Evolutionary conservation across 1,140 invertebrate genomes (phyloP).

Genomic region (Penaeus indicus): DNA sequence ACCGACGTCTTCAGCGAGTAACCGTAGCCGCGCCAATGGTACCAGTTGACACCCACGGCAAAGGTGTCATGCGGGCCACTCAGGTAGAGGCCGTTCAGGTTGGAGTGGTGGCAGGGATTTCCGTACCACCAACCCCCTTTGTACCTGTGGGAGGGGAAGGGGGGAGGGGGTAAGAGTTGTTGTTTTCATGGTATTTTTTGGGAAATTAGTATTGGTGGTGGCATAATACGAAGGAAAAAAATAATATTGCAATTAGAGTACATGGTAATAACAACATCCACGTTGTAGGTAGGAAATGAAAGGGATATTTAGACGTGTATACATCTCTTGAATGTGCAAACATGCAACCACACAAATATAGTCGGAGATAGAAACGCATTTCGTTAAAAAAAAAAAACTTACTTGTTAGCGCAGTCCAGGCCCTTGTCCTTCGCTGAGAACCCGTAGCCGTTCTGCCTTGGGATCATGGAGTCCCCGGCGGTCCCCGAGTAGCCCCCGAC

Average conservation of each 20-base stretch:
- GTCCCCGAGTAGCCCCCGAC: constrained; percentile 62
- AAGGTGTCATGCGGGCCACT: constrained; percentile 51
- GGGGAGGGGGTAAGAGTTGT: background rate
- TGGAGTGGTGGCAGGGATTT: constrained; percentile 67
- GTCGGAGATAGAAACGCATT: too few relatives aligned
- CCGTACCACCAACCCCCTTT: constrained; percentile 70
- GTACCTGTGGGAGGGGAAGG: background rate
- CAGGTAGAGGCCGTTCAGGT: constrained; percentile 69
- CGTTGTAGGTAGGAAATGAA: too few relatives aligned
- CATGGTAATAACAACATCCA: too few relatives aligned
- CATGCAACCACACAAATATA: too few relatives aligned
- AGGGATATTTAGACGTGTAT: too few relatives aligned
- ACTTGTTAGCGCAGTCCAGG: too few relatives aligned
- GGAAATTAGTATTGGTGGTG: background rate
- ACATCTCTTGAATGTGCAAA: too few relatives aligned
- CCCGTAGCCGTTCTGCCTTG: constrained; percentile 63
- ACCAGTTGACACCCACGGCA: constrained; percentile 67
- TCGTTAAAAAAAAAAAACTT: too few relatives aligned
- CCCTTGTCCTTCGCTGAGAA: constrained; percentile 42
- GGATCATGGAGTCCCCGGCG: constrained; percentile 57
- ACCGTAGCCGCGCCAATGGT: constrained; percentile 64
- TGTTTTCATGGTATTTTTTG: background rate
- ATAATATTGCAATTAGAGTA: too few relatives aligned
- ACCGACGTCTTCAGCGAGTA: constrained; percentile 67
- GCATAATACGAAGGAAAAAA: too few relatives aligned